Conservation (phyloP, 1,140 invertebrate species). For the Geopemphigus sp. region DNA sequence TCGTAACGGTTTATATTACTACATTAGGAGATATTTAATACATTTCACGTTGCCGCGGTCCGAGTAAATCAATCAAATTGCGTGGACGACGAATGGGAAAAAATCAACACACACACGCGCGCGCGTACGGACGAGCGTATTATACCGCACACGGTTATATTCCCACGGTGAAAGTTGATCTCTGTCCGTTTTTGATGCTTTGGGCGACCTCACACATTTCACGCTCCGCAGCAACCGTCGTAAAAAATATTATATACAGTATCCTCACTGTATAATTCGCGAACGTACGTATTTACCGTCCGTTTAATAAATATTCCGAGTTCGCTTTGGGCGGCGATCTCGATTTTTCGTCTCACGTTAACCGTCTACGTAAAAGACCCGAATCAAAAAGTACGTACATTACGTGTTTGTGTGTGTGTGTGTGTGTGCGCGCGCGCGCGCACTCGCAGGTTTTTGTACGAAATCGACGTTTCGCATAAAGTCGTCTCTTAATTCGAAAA, state of each 20-base stretch:
- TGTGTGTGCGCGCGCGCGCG: too few species aligned
- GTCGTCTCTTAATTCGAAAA: too few species aligned
- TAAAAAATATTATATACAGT: constrained; percentile 10
- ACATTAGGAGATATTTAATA: neutral
- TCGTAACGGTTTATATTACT: too few species aligned
- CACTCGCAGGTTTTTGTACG: too few species aligned
- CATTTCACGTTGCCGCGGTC: neutral
- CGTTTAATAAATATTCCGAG: neutral
- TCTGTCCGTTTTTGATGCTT: constrained; percentile 42
- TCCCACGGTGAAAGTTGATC: constrained; percentile 49
- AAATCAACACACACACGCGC: neutral
- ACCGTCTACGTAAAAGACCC: too few species aligned
- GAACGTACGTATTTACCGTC: neutral
- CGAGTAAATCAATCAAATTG: constrained; percentile 8
- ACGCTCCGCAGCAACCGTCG: neutral
- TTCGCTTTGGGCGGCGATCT: neutral
- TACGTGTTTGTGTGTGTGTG: too few species aligned
- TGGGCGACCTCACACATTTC: constrained; percentile 39
- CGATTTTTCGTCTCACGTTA: neutral
- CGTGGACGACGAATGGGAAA: neutral
- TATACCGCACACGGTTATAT: neutral
- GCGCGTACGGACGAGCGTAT: neutral
- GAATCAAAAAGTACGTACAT: too few species aligned
- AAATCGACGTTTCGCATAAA: too few species aligned
- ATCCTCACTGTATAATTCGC: constrained; percentile 1